A percentile compares a stretch with the other conserved stretches of the same genome.
These are phyloP conservation scores for Petrolisthes manimaculis DNA, from an alignment of 2,888 invertebrate genomes.

Conservation along the genomic window DNA sequence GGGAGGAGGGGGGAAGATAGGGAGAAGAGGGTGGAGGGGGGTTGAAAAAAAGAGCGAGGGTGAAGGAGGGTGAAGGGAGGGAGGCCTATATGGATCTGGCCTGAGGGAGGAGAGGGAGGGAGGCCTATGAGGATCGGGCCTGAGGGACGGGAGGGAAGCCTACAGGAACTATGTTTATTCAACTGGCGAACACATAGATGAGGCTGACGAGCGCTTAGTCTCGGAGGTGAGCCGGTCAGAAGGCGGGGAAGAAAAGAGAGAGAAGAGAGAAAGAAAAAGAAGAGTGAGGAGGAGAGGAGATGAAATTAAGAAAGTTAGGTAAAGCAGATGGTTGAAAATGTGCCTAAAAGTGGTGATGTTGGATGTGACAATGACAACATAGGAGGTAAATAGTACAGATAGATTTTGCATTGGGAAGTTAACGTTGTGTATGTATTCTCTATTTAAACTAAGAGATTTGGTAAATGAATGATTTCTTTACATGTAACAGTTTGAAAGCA, in stretches of 20 bases:
- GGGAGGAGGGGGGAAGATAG: neutral
- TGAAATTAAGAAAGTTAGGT: neutral
- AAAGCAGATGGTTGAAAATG: neutral
- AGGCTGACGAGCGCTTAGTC: slow-evolving; percentile 21
- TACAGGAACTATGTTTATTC: slow-evolving; percentile 36
- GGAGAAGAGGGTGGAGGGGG: neutral
- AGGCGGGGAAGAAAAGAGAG: neutral
- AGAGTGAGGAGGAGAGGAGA: neutral
- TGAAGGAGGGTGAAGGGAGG: neutral
- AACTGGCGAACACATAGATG: slow-evolving; percentile 48
- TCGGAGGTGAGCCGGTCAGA: slow-evolving; percentile 8
- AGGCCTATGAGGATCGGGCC: neutral
- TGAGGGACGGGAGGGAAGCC: neutral
- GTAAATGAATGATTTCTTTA: too few relatives aligned
- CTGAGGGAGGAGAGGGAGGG: neutral
- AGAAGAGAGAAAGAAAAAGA: neutral
- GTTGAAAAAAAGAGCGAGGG: neutral
- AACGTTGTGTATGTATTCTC: too few relatives aligned
- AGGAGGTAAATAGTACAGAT: neutral
- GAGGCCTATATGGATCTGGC: neutral
- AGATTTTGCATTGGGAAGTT: too few relatives aligned
- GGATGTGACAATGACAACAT: neutral
- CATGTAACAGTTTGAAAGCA: too few relatives aligned
- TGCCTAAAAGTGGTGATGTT: neutral
- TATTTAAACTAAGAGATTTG: too few relatives aligned